Base-by-base conservation (phyloP, 2,113 vertebrate species). In the Neodontobutis hainanensis region DNA sequence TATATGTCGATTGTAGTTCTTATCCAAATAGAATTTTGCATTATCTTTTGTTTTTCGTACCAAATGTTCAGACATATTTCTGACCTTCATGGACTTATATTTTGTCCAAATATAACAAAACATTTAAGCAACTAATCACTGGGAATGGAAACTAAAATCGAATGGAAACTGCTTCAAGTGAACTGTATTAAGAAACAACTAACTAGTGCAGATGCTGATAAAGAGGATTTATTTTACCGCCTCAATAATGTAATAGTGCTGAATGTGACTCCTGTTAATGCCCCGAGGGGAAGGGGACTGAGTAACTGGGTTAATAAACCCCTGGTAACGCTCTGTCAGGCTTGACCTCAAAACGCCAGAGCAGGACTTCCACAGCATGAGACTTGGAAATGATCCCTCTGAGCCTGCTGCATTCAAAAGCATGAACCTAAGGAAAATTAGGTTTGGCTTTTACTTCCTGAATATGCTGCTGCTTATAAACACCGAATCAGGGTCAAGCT, bases 271-370 rank as follows among this genome's bases (percentile, higher is more conserved):
- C 62, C 19, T 59, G 65, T 73, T 67, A 64, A 43, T 73, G 42
- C 6, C 38, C 60, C 58, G 45, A 42, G 58, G 66, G 57, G 35
- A 12, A 43, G 9, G 40, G 36, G 45, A 35, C n/a, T 0, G 68
- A 62, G 52, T 47, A 61, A 65, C 40, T 53, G 74, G 34, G 60
- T 63, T 47, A 70, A 77, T 68, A 57, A 38, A 10, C 44, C 36
- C 1, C 10, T 42, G 3, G 60, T 57, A 49, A 65, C 61, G 35
- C 53, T 49, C 59, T 61, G 72, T 47, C 36, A 50, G 62, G 78
- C 45, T 64, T 78, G 78, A 82, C 78, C 73, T 78, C 47, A 57
- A 85, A 82, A 67, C 36, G 56, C 73, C 72, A 8, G 1, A 16
- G 8, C 12, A 40, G 55, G 10, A 61, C n/a, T 15, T 8, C 58